Base-by-base conservation (phyloP, 2,888 invertebrate species). In the Drosophila rellima region DNA sequence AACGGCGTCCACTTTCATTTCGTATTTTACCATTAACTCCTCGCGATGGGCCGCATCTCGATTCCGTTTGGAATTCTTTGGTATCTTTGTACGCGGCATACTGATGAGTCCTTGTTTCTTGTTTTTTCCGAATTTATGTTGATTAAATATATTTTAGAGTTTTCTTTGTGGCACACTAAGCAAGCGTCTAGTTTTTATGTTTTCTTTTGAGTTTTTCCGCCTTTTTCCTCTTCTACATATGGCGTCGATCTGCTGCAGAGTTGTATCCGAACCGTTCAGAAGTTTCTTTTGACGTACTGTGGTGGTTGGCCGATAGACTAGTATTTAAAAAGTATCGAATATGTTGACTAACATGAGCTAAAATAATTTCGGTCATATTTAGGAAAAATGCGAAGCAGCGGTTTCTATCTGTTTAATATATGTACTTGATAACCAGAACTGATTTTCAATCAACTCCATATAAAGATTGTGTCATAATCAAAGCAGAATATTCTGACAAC, bases 81-180 rank as follows among this genome's bases (percentile, higher is more conserved):
- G 80, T 66, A 92, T 78, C 73, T 92, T 92, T n/a, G 92, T 92
- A 45, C 92, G 91, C 57, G 92, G 92, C 92, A 92, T 92, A 57
- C 65, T 80, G 11, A 26, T 26, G 18, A n/a, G n/a, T 39, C 37
- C 15, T 8, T 1, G 20, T n/a, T 15, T 15, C 26, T 29, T 29
- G 6, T 4, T 23, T 7, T 50, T 50, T 15, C 10, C 13, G 11
- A 59, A 70, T 26, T 29, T 50, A 17, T 2, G 3, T 62, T 42
- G 8, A n/a, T 23, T 10, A 29, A 47, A 39, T 26, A 51, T 23
- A 40, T 18, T 40, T 29, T 35, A 1, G 1, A 23, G 35, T 44
- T 35, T 60, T 65, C 3, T 54, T n/a, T 48, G 23, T 47, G 10
- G 18, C 51, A 44, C 57, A 48, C 35, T 23, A 6, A 57, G 45